A percentile compares a stretch with the other conserved stretches of the same genome.
Conservation (phyloP, 1,140 invertebrate genomes). For the Pseudomyrmex dendroicus region DNA sequence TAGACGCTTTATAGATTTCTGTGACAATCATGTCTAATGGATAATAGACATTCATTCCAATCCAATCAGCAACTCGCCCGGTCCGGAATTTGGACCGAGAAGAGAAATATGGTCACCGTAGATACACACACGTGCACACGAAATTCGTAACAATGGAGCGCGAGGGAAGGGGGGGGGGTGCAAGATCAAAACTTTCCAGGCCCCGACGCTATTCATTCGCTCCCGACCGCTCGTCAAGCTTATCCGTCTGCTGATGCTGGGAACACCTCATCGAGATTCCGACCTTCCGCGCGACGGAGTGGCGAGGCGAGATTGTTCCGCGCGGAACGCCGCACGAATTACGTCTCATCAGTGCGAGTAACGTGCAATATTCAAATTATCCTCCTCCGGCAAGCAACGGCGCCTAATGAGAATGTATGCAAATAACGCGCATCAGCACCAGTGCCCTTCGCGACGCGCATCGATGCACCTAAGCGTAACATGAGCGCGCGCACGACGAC, state of each 20-base stretch:
- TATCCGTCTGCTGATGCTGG: slow-evolving; percentile 68
- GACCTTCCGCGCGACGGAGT: slow-evolving; percentile 44
- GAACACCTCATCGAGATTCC: slow-evolving; percentile 80
- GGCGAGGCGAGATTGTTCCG: slow-evolving; percentile 72
- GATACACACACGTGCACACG: slow-evolving; percentile 43
- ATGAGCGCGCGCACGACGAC: not conserved
- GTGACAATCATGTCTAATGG: slow-evolving; percentile 2
- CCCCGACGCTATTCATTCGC: slow-evolving; percentile 66
- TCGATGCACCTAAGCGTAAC: slow-evolving; percentile 46
- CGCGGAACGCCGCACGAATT: slow-evolving; percentile 77
- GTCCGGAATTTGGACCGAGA: slow-evolving; percentile 14
- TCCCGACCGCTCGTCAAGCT: slow-evolving; percentile 59
- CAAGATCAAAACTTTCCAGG: slow-evolving; percentile 73
- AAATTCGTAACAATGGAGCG: slow-evolving; percentile 60
- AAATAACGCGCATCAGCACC: slow-evolving; percentile 74
- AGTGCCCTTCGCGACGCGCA: slow-evolving; percentile 22
- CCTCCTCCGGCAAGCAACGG: slow-evolving; percentile 43
- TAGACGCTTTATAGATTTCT: slow-evolving; percentile 11
- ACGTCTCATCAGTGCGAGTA: slow-evolving; percentile 81
- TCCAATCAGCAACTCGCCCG: slow-evolving; percentile 29
- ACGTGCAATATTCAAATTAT: slow-evolving; percentile 82
- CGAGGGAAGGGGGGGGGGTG: slow-evolving; percentile 19
- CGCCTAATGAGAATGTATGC: slow-evolving; percentile 81
- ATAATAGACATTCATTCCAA: slow-evolving; percentile 32
- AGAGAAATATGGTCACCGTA: slow-evolving; percentile 48